Evolutionary conservation across 2,888 invertebrate genomes (phyloP).

Genomic region (Pseudolycoriella hygida): DNA sequence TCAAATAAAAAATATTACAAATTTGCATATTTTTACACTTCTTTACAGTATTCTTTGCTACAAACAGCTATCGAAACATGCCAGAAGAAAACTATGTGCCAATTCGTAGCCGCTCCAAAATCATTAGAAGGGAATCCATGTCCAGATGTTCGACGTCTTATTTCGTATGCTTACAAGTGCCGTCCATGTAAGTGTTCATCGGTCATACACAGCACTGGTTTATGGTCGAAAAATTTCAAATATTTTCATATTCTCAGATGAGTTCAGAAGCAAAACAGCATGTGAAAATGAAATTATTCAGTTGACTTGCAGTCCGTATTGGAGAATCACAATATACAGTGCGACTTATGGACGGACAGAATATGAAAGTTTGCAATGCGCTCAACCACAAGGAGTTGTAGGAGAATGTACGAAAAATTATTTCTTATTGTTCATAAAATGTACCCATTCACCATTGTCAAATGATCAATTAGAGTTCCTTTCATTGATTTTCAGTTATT

Average conservation of each 20-base stretch:
- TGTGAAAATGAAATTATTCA: slow-evolving; percentile 83
- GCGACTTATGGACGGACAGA: slow-evolving; percentile 87
- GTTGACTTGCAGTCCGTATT: slow-evolving; percentile 73
- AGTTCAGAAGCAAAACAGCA: slow-evolving; percentile 83
- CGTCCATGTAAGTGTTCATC: slow-evolving; percentile 83
- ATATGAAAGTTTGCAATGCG: slow-evolving; percentile 76
- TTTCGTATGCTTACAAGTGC: slow-evolving; percentile 92
- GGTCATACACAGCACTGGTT: neutral
- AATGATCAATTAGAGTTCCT: too few species aligned
- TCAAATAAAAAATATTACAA: too few species aligned
- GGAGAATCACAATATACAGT: slow-evolving; percentile 80
- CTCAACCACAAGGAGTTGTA: slow-evolving; percentile 68
- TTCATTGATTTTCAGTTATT: too few species aligned
- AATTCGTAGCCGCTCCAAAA: slow-evolving; percentile 71
- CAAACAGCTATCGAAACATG: slow-evolving; percentile 91
- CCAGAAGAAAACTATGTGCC: slow-evolving; percentile 84
- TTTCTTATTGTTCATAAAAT: neutral
- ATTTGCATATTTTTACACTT: too few species aligned
- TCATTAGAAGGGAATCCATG: slow-evolving; percentile 86
- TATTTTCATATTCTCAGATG: slow-evolving; percentile 43
- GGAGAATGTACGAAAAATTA: slow-evolving; percentile 60
- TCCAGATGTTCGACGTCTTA: slow-evolving; percentile 78
- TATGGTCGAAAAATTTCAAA: neutral
- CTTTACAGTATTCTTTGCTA: slow-evolving; percentile 62
- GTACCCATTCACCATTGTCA: too few species aligned